Evolutionary conservation across 2,113 vertebrate genomes (phyloP), one percentile per base, ranked within the genome.

Genomic region (Zosterops japonicus): DNA sequence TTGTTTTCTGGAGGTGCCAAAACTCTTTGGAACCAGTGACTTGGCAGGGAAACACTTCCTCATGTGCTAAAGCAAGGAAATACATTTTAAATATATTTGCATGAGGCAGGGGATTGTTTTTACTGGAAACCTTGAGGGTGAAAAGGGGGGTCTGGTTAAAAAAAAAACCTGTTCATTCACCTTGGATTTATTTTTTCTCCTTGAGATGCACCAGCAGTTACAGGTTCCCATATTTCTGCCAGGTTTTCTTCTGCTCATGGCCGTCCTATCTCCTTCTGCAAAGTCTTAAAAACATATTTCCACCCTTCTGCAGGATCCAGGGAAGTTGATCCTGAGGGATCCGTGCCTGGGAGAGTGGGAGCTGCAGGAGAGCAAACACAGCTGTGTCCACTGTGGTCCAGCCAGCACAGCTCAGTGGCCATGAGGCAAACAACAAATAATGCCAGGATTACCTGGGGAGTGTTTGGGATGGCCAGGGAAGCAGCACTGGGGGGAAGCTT

Each of bases 1-100:
- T 97, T 95, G 87, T 60, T 67, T 81, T 94, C 90, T 81, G 76
- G 72, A 41, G 90, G 89, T 75, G 93, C 83, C 92, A 90, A 91
- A 92, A 76, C 8, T 68, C 85, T 90, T 70, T 81, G 76, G 79
- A 86, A 71, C 60, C 71, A 83, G 83, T 23, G 64, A 22, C 92
- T 93, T 96, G 95, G 93, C 95, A 96, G 61, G 52, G 77, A 39
- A 79, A 90, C 0, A 3, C 56, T 97, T 97, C 94, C 95, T 96
- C n/a, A 2, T 95, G 68, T 18, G 47, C 21, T 53, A 33, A 70
- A 68, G 50, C 64, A 63, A 64, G 56, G 68, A 84, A 94, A 90
- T 42, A 4, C 2, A 31, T 63, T 68, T 55, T 56, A 84, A 81
- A 81, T 64, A 5, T 10, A 36, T 80, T 90, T 67, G 22, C 64